A percentile compares a stretch with the other conserved stretches of the same genome.
These are phyloP conservation scores for Euura saliciscinereae DNA, from an alignment of 1,140 invertebrate genomes.

Conservation along the genomic window DNA sequence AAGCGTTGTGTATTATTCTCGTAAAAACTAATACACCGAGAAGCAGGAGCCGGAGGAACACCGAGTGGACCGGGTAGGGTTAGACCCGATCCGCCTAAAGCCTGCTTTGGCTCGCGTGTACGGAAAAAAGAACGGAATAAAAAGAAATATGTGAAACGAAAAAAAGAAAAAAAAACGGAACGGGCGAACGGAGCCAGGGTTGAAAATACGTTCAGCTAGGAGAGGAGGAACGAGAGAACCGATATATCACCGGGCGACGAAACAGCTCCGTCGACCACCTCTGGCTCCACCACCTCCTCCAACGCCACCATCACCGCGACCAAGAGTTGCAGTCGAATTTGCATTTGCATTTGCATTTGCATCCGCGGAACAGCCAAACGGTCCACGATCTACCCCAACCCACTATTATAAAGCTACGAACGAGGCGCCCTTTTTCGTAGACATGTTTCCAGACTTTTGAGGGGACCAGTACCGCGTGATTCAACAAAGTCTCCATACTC, in stretches of 20 bases:
- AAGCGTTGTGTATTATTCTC: slow-evolving; percentile 61
- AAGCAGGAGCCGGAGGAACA: not conserved
- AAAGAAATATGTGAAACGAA: slow-evolving; percentile 22
- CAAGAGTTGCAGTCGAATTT: slow-evolving; percentile 54
- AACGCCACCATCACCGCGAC: slow-evolving; percentile 17
- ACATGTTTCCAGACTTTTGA: too few species aligned
- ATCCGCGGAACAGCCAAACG: slow-evolving; percentile 39
- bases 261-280: slow-evolving; percentile 35
- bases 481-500: too few species aligned
- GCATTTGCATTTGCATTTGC: slow-evolving; percentile 45
- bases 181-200: slow-evolving; percentile 19
- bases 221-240: slow-evolving; percentile 33
- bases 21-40: slow-evolving; percentile 58
- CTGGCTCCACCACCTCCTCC: slow-evolving; percentile 29
- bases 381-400: too few species aligned
- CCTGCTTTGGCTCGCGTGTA: slow-evolving; percentile 38
- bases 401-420: too few species aligned
- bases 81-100: slow-evolving; percentile 42
- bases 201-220: slow-evolving; percentile 38
- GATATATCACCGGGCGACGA: slow-evolving; percentile 53
- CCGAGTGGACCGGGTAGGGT: not conserved
- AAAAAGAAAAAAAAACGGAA: slow-evolving; percentile 16
- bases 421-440: too few species aligned
- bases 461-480: too few species aligned
- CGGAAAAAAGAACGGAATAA: slow-evolving; percentile 29